Base-by-base conservation (phyloP, 2,888 invertebrate species). In the Shargacucullia verbasci region DNA sequence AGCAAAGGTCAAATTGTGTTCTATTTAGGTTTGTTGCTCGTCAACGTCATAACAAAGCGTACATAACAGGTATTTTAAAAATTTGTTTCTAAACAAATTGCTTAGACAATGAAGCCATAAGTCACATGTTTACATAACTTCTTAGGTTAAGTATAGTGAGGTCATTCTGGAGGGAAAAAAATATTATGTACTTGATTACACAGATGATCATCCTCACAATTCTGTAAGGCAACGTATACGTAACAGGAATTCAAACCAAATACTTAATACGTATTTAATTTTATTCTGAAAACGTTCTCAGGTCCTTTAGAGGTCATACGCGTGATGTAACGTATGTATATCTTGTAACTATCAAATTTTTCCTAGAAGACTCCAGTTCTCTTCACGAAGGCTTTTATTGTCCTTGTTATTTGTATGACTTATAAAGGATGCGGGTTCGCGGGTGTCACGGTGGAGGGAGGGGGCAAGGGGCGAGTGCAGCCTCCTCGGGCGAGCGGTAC, bases 401-500 rank as follows among this genome's bases (percentile, higher is more conserved):
- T 69, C 54, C 56, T 46, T 67, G 61, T 73, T 76, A 71, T 73
- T 73, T 67, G 59, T 63, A 49, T 70, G 60, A 78, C 71, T 73
- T 76, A 79, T 76, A 81, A 81, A 82, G 83, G 84, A 83, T 81
- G 81, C 79, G 69, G 73, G 81, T 80, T 84, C 76, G 81, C 66
- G 73, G 66, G 78, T 76, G 75, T 76, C 65, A 75, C 66, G 73
- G 78, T 73, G 68, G 2, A 20, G 74, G 78, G 31, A 71, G 53
- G 80, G 77, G 71, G 78, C 56, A 79, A 73, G 79, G 75, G 83
- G 82, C 76, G 82, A 81, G 89, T 87, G 87, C 90, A 89, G 86
- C 79, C 85, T 86, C 84, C 82, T 82, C 80, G 62, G 79, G 78
- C 74, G 76, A 78, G 80, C 78, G 79, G 91, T 84, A 86, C 92